These are phyloP conservation scores for Mylabris phalerata DNA, from an alignment of 1,140 invertebrate species.

Conservation along the genomic window DNA sequence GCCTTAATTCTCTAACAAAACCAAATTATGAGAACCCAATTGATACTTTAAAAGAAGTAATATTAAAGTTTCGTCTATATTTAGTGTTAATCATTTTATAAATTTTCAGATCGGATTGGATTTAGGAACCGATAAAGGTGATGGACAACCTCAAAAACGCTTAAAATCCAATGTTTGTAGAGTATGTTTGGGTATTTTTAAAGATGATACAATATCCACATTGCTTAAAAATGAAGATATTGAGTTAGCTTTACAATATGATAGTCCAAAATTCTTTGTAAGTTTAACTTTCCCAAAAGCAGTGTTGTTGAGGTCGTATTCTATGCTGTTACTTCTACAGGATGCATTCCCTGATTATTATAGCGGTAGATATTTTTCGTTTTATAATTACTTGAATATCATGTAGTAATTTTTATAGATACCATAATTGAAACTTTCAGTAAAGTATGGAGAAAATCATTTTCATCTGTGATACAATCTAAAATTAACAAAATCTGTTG, in stretches of 20 bases:
- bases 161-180: conserved; percentile 46
- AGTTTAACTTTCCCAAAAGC: conserved; percentile 43
- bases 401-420: conserved; percentile 6
- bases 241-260: conserved; percentile 40
- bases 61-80: too few species aligned
- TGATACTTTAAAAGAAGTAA: too few species aligned
- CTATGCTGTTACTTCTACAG: conserved; percentile 42
- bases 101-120: too few species aligned
- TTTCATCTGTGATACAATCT: conserved; percentile 27
- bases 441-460: conserved; percentile 32
- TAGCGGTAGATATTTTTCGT: conserved; percentile 9
- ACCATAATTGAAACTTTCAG: background rate
- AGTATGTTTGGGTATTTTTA: conserved; percentile 58
- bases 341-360: conserved; percentile 40
- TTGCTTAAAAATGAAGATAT: conserved; percentile 43
- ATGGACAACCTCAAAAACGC: too few species aligned
- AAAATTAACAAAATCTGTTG: conserved; percentile 28
- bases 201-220: conserved; percentile 43
- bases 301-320: conserved; percentile 42
- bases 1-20: too few species aligned
- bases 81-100: too few species aligned
- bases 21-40: too few species aligned
- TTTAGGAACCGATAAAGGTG: too few species aligned
- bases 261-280: conserved; percentile 40
- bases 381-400: conserved; percentile 1